Evolutionary conservation across 2,888 invertebrate genomes (phyloP).

Genomic region (Scaptodrosophila latifasciaeformis): DNA sequence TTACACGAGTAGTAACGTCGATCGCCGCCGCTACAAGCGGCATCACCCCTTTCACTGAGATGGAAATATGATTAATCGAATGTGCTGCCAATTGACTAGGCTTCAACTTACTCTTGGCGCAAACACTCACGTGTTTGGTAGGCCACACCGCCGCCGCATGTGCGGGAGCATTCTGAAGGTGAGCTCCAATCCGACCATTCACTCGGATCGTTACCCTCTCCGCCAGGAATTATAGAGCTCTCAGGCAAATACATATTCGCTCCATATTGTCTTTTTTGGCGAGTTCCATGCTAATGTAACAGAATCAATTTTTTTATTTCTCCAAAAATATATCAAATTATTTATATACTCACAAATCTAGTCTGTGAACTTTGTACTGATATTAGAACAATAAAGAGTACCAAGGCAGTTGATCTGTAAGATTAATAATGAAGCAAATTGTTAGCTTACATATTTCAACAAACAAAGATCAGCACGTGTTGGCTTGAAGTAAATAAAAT

Average conservation of each 20-base stretch:
- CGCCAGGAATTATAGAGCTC: slow-evolving; percentile 83
- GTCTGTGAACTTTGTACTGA: slow-evolving; percentile 77
- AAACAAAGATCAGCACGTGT: slow-evolving; percentile 47
- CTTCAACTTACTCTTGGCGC: slow-evolving; percentile 77
- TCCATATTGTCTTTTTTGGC: slow-evolving; percentile 87
- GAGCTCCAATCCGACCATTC: slow-evolving; percentile 90
- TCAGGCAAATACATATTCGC: slow-evolving; percentile 83
- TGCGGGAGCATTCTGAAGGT: slow-evolving; percentile 89
- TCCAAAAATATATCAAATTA: too few species aligned
- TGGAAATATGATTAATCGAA: not conserved
- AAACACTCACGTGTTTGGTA: slow-evolving; percentile 87
- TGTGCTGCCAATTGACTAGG: not conserved
- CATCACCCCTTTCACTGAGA: slow-evolving; percentile 79
- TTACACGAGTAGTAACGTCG: slow-evolving; percentile 93
- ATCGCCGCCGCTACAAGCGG: slow-evolving; percentile 84
- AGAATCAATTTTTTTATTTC: not conserved
- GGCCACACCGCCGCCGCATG: slow-evolving; percentile 95
- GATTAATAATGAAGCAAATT: slow-evolving; percentile 40
- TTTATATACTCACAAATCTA: slow-evolving; percentile 79
- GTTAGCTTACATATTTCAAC: slow-evolving; percentile 24
- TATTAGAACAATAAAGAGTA: slow-evolving; percentile 78
- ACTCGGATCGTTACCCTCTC: slow-evolving; percentile 79
- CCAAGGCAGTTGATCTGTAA: slow-evolving; percentile 80
- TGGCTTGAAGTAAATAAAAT: slow-evolving; percentile 64
- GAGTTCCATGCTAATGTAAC: slow-evolving; percentile 79